These are phyloP conservation scores for Etia nguti DNA, from an alignment of 2,113 vertebrate genomes.

Conservation along the genomic window DNA sequence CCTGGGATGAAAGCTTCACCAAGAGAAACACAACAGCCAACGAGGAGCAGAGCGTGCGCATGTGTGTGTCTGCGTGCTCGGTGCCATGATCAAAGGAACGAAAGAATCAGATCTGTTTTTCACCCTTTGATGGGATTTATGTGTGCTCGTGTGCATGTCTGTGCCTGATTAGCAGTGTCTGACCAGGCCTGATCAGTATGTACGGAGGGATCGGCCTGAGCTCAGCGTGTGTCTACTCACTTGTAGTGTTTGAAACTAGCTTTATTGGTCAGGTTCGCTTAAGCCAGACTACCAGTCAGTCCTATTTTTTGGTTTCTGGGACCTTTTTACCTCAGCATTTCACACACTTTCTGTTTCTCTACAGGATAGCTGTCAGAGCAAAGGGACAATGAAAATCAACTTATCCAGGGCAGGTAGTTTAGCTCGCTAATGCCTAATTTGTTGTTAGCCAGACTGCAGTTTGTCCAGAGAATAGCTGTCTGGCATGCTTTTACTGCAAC, in stretches of 20 bases:
- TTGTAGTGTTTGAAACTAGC: not conserved
- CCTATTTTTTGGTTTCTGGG: not conserved
- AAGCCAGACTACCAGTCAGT: not conserved
- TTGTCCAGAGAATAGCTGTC: conserved; percentile 13
- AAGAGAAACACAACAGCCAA: conserved; percentile 44
- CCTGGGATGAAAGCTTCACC: conserved; percentile 59
- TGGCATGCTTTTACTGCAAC: conserved; percentile 18
- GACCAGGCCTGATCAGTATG: conserved; percentile 11
- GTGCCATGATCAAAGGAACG: conserved; percentile 44
- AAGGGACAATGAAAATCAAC: not conserved
- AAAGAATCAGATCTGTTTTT: conserved; percentile 45
- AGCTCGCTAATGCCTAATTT: conserved; percentile 20
- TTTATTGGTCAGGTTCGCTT: not conserved
- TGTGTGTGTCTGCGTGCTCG: not conserved
- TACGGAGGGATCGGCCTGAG: not conserved
- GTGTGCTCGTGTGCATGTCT: not conserved
- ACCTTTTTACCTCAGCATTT: not conserved
- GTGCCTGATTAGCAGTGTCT: conserved; percentile 35
- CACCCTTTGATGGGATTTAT: conserved; percentile 54
- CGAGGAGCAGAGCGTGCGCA: not conserved
- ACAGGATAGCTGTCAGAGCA: not conserved
- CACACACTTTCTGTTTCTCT: not conserved
- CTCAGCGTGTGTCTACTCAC: not conserved
- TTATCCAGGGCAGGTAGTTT: not conserved
- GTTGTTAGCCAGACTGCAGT: not conserved